Evolutionary conservation across 2,888 invertebrate species (phyloP).

Genomic region (Philhelius pedissequus): DNA sequence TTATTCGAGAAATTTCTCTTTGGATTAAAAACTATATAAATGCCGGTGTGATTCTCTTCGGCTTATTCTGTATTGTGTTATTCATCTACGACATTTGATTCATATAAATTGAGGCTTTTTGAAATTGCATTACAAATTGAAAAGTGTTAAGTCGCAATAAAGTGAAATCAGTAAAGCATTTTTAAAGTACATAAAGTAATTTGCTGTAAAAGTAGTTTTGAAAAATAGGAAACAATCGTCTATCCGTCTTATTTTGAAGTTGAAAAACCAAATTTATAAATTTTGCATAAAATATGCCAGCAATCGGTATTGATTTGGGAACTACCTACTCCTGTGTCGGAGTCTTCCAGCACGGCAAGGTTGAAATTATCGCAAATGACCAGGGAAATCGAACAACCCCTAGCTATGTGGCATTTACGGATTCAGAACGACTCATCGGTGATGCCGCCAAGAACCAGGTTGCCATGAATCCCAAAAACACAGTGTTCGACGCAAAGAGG

Average conservation of each 20-base stretch:
- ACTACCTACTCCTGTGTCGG: slow-evolving; percentile 94
- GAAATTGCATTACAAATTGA: too few species aligned
- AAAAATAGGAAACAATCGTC: neutral
- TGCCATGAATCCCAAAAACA: slow-evolving; percentile 91
- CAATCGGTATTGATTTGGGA: slow-evolving; percentile 91
- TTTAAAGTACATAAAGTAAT: neutral
- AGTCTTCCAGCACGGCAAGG: slow-evolving; percentile 89
- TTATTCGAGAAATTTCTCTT: slow-evolving; percentile 20
- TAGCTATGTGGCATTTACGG: slow-evolving; percentile 89
- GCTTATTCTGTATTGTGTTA: slow-evolving; percentile 10
- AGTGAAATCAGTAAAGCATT: neutral
- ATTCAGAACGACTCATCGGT: slow-evolving; percentile 90
- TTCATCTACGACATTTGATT: too few species aligned
- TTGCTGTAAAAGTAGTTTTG: neutral
- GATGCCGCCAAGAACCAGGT: slow-evolving; percentile 89
- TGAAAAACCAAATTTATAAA: too few species aligned
- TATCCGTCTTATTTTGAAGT: neutral
- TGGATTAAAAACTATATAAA: slow-evolving; percentile 9
- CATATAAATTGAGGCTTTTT: too few species aligned
- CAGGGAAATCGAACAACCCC: slow-evolving; percentile 90
- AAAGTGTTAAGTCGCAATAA: neutral
- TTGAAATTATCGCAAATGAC: slow-evolving; percentile 91
- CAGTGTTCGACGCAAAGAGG: slow-evolving; percentile 94
- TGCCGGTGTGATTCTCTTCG: neutral
- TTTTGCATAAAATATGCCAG: slow-evolving; percentile 79